phyloP scores from a whole-genome alignment of 2,888 invertebrate species.

The Apamea crenata region DNA sequence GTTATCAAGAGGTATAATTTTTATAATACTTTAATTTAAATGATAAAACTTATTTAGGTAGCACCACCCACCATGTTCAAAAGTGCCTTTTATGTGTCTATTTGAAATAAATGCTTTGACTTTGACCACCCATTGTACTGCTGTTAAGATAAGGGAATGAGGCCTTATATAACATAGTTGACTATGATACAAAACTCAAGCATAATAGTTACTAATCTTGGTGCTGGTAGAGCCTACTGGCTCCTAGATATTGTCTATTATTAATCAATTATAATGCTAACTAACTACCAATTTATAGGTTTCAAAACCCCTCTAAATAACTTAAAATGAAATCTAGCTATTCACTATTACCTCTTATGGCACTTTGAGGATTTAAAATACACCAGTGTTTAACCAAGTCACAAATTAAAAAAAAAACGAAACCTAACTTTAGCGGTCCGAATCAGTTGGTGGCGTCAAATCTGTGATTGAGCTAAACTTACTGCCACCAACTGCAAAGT shows the following conservation, averaged over 20 bases:
- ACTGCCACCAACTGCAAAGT: no score
- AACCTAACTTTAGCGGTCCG: no score
- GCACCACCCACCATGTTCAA: neutral
- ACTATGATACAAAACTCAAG: neutral
- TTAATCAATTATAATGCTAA: neutral
- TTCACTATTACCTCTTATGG: neutral
- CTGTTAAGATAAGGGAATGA: neutral
- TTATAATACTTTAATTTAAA: neutral
- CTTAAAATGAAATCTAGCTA: neutral
- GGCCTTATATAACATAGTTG: neutral
- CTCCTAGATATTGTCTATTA: neutral
- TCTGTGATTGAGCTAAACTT: no score
- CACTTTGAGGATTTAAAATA: neutral
- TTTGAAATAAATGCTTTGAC: no score
- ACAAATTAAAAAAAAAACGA: no score
- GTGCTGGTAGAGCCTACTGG: neutral
- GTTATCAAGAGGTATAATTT: conserved; percentile 89
- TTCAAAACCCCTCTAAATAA: neutral
- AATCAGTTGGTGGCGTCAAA: no score
- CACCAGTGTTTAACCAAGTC: neutral
- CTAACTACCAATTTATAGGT: neutral
- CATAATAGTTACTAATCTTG: neutral
- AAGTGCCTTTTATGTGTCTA: no score
- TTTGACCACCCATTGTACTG: neutral
- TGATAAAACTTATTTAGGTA: neutral